A percentile compares a stretch with the other conserved stretches of the same genome.
These are phyloP conservation scores for Episyrphus balteatus DNA, from an alignment of 1,140 invertebrate genomes.

Conservation along the genomic window DNA sequence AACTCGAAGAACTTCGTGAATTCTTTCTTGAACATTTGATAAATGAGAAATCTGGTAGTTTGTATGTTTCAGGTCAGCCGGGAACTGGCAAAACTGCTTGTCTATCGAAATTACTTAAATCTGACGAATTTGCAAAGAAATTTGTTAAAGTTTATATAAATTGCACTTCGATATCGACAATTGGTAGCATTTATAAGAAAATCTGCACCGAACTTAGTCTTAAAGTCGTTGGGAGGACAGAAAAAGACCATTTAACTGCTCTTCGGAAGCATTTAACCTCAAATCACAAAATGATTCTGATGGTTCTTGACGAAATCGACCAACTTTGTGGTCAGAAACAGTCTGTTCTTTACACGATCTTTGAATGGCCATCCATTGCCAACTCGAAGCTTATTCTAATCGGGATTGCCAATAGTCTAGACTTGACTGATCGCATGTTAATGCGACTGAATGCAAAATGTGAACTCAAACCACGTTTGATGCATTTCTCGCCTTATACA, in stretches of 20 bases:
- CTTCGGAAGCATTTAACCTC: conserved; percentile 56
- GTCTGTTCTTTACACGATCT: conserved; percentile 82
- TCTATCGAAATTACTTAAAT: conserved; percentile 57
- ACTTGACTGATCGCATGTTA: conserved; percentile 83
- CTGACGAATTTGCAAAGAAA: conserved; percentile 45
- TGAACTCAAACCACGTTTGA: conserved; percentile 56
- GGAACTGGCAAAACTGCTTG: conserved; percentile 94
- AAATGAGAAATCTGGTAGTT: conserved; percentile 56
- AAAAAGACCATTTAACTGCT: conserved; percentile 47
- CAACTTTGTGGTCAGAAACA: conserved; percentile 68
- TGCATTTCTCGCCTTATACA: conserved; percentile 90
- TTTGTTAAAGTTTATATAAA: conserved; percentile 65
- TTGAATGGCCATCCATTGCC: conserved; percentile 75
- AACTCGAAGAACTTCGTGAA: conserved; percentile 54
- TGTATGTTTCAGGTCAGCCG: conserved; percentile 88
- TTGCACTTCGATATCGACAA: conserved; percentile 68
- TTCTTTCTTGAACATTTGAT: conserved; percentile 61
- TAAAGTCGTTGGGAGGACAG: conserved; percentile 39
- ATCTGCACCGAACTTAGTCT: conserved; percentile 55
- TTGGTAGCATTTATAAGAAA: conserved; percentile 57
- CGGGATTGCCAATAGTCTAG: conserved; percentile 92
- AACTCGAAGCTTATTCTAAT: conserved; percentile 70
- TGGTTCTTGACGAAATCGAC: conserved; percentile 96
- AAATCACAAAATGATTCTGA: conserved; percentile 60
- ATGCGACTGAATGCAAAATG: conserved; percentile 70